Percentiles rank a stretch among this genome's conserved stretches.
Evolutionary conservation across 2,888 invertebrate species (phyloP).

Genomic region (Phalera bucephala): DNA sequence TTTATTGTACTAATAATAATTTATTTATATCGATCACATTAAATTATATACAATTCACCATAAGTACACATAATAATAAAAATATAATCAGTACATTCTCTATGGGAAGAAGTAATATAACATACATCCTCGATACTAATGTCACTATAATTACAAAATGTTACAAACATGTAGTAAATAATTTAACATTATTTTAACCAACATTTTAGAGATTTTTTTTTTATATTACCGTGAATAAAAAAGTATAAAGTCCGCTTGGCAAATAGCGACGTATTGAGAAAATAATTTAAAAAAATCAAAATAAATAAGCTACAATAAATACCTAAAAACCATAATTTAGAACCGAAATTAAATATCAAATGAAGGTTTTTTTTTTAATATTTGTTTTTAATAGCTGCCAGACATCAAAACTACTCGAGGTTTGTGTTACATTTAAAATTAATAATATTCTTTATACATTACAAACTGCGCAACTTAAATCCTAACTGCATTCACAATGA

Average conservation of each 20-base stretch:
- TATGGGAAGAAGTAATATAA: conserved; percentile 26
- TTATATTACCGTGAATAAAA: too few relatives aligned
- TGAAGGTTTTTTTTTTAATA: too few relatives aligned
- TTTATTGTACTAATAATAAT: conserved; percentile 41
- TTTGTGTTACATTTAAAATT: not conserved
- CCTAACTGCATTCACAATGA: conserved; percentile 30
- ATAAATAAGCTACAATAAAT: too few relatives aligned
- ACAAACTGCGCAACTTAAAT: conserved; percentile 12
- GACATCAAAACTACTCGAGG: not conserved
- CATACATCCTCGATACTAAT: not conserved
- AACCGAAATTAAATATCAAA: too few relatives aligned
- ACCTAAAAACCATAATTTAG: conserved; percentile 16
- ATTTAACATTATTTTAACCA: too few relatives aligned
- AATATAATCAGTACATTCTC: conserved; percentile 40
- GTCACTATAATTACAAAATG: conserved; percentile 29
- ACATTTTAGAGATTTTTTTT: too few relatives aligned
- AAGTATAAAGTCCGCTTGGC: too few relatives aligned
- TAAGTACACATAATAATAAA: conserved; percentile 57
- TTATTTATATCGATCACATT: conserved; percentile 70
- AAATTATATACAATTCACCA: conserved; percentile 74
- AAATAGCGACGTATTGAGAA: too few relatives aligned
- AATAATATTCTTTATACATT: not conserved
- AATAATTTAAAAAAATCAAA: too few relatives aligned
- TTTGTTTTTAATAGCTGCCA: not conserved
- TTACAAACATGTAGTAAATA: too few relatives aligned